Evolutionary conservation across 1,140 invertebrate species (phyloP).

Genomic region (Bombus sylvicola): DNA sequence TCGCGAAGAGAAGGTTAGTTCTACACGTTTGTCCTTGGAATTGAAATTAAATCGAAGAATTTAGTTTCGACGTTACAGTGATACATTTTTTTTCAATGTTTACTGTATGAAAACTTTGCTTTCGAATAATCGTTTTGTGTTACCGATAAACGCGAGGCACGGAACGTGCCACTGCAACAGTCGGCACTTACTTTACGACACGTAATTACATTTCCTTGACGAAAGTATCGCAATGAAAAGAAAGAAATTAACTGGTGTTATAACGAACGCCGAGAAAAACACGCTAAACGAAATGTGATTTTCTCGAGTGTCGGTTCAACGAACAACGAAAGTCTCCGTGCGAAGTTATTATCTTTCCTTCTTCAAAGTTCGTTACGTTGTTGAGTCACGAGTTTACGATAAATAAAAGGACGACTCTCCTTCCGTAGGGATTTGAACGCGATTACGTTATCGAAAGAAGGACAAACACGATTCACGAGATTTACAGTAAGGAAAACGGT

Average conservation of each 20-base stretch:
- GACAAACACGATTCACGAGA: background rate
- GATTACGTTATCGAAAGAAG: background rate
- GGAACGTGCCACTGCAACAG: background rate
- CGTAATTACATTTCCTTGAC: constrained; percentile 18
- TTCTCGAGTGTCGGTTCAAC: too few relatives aligned
- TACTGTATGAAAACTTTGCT: background rate
- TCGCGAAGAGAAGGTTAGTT: too few relatives aligned
- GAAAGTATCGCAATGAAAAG: constrained; percentile 32
- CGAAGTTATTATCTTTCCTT: background rate
- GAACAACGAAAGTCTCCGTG: background rate
- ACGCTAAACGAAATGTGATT: background rate
- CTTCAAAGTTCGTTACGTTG: background rate
- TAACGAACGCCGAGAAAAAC: background rate
- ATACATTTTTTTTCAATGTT: background rate
- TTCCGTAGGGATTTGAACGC: background rate
- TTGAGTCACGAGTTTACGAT: background rate
- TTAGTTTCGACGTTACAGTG: background rate
- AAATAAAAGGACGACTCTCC: too few relatives aligned
- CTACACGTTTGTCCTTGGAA: background rate
- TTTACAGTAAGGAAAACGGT: background rate
- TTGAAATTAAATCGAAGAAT: constrained; percentile 9
- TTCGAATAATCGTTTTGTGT: background rate
- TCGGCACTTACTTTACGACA: background rate
- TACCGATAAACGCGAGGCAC: background rate
- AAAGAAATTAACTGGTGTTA: background rate